Evolutionary conservation across 2,888 invertebrate species (phyloP).

Genomic region (Sipha maydis): DNA sequence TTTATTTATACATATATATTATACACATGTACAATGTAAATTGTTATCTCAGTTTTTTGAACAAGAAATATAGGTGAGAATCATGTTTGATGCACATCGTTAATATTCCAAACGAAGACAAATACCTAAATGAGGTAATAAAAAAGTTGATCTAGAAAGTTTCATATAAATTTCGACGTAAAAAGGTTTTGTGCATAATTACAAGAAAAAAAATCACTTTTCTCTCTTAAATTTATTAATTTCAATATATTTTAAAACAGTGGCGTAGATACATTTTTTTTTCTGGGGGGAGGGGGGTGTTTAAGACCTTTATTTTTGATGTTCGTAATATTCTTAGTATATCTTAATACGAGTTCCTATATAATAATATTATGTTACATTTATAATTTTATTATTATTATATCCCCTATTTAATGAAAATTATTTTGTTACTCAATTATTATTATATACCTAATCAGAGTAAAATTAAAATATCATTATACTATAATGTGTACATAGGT

Average conservation of each 20-base stretch:
- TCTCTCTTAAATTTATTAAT: slow-evolving; percentile 22
- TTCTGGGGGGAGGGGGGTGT: no score
- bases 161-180: slow-evolving; percentile 4
- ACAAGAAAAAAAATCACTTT: not conserved
- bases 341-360: no score
- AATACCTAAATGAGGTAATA: not conserved
- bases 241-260: slow-evolving; percentile 29
- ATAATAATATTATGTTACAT: no score
- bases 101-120: not conserved
- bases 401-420: no score
- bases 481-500: no score
- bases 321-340: no score
- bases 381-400: no score
- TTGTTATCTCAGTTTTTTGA: not conserved
- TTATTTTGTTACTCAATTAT: no score
- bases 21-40: not conserved
- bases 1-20: not conserved
- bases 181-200: not conserved
- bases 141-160: not conserved
- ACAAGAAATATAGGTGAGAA: not conserved
- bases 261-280: no score
- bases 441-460: no score
- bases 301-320: no score
- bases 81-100: not conserved
- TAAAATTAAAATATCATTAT: no score